phyloP scores from a whole-genome alignment of 1,140 invertebrate genomes.

The Scaptomyza montana region DNA sequence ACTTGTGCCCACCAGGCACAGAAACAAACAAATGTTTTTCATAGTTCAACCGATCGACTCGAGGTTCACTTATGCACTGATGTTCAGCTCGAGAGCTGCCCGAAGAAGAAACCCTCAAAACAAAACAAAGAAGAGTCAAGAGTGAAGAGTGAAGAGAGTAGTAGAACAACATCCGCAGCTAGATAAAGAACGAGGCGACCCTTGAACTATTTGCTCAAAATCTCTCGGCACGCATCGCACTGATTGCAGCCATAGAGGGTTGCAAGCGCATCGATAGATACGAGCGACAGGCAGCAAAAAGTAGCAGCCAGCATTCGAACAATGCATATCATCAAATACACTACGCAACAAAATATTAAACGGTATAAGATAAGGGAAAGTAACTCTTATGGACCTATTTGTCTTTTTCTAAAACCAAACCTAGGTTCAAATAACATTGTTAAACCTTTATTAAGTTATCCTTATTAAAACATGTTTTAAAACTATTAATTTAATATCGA shows the following conservation, averaged over 20 bases:
- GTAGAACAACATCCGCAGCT: conserved; percentile 41
- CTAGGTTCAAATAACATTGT: too few relatives aligned
- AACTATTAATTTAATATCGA: too few relatives aligned
- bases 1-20: conserved; percentile 32
- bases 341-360: conserved; percentile 16
- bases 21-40: conserved; percentile 27
- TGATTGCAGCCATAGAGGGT: conserved; percentile 27
- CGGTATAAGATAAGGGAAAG: too few relatives aligned
- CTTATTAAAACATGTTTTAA: too few relatives aligned
- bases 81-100: conserved; percentile 32
- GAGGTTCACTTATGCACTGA: conserved; percentile 50
- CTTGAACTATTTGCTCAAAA: conserved; percentile 27
- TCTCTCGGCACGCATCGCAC: conserved; percentile 5
- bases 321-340: conserved; percentile 10
- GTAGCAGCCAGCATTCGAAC: background rate
- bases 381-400: too few relatives aligned
- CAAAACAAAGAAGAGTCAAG: background rate
- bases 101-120: conserved; percentile 7
- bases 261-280: conserved; percentile 15
- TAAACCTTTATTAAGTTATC: too few relatives aligned
- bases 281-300: background rate
- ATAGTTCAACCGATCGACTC: conserved; percentile 42
- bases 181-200: conserved; percentile 40
- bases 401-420: too few relatives aligned
- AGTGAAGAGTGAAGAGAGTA: background rate